These are phyloP conservation scores for Poicephalus gulielmi DNA, from an alignment of 2,113 vertebrate genomes.

Conservation along the genomic window DNA sequence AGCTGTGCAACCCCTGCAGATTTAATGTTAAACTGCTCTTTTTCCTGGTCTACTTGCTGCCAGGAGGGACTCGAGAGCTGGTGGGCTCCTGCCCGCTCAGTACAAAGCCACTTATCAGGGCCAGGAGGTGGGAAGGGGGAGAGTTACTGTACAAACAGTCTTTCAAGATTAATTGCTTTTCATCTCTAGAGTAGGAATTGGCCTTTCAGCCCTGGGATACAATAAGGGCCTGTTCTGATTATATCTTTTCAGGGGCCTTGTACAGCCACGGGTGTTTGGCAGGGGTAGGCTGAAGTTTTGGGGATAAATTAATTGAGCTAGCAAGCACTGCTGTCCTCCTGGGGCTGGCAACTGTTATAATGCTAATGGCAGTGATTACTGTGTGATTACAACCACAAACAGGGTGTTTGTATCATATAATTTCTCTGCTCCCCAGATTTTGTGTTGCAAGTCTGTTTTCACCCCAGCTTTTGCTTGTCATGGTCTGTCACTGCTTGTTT, in stretches of 20 bases:
- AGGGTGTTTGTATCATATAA: not conserved
- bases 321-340: not conserved
- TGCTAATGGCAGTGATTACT: not conserved
- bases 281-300: not conserved
- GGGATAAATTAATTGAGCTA: not conserved
- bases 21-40: not conserved
- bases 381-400: not conserved
- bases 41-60: not conserved
- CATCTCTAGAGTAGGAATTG: slow-evolving; percentile 17
- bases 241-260: not conserved
- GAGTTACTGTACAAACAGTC: slow-evolving; percentile 52
- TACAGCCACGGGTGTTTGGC: not conserved
- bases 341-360: not conserved
- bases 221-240: slow-evolving; percentile 52
- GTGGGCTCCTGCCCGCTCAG: not conserved
- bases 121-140: slow-evolving; percentile 43
- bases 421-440: not conserved
- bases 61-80: not conserved
- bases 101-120: slow-evolving; percentile 35
- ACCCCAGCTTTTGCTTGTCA: not conserved
- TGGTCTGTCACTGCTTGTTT: not conserved
- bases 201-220: slow-evolving; percentile 36
- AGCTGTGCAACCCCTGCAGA: not conserved
- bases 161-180: slow-evolving; percentile 67
- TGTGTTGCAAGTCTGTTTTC: not conserved